Evolutionary conservation across 2,888 invertebrate genomes (phyloP), one percentile per base, ranked within the genome.

Genomic region (Drosophila ustulata): DNA sequence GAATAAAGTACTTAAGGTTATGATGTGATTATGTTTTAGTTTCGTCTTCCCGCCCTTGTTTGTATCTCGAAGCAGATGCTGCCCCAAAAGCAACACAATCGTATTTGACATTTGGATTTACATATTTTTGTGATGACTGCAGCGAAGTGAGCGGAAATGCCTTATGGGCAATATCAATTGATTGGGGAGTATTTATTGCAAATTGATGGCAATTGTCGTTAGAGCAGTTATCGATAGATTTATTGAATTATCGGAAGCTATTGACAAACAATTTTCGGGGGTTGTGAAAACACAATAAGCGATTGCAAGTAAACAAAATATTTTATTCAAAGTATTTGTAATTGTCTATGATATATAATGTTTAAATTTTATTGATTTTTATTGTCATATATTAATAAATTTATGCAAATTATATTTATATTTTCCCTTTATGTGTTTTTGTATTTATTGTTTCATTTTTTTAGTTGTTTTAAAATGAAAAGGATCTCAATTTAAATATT

Each of bases 11-110:
- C 78, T 78, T 71, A 81, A 69, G 71, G 64, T 75, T 82, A 80
- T 80, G 75, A 82, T 75, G 85, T 84, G 82, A 77, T 80, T 81
- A 83, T 69, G 73, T 34, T 30, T 50, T 53, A 63, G 25, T 18
- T 28, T 11, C 34, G 8, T 57, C 5, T 8, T 13, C 26, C 11
- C 39, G 1, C 18, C 6, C 13, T n/a, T 34, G 4, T 34, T 37
- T 11, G n/a, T 11, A n/a, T 4, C 37, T 37, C 37, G n/a, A 8
- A 34, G 23, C 25, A 57, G 26, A 11, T 47, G 11, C 6, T 26
- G 57, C 26, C 41, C 2, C 37, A 37, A 41, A 18, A 18, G 39
- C 13, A 41, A 41, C 7, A 41, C 39, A 41, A 41, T 41, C 39
- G 39, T 41, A 13, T 41, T 41, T 41, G 39, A 41, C 39, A 41